Evolutionary conservation across 2,888 invertebrate genomes (phyloP), one percentile per base, ranked within the genome.

Genomic region (Imbricaverruca yamaguchii): DNA sequence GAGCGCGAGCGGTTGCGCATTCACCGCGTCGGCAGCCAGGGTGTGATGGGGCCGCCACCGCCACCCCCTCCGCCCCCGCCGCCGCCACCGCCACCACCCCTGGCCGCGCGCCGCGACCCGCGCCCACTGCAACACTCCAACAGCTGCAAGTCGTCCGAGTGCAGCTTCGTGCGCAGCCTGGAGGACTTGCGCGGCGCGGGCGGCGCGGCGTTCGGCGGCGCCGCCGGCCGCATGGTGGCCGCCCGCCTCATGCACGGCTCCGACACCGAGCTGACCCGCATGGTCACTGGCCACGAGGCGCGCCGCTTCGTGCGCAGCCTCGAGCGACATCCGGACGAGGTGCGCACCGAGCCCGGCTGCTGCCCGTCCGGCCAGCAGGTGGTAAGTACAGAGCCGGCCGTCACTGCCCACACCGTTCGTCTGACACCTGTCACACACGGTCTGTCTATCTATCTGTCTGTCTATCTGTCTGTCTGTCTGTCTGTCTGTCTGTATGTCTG

Each of bases 171-270:
- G 89, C 91, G 92, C 55, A 92, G 92, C 85, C 87, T 92, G 80
- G 92, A 92, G 85, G 91, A 92, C 84, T 90, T 91, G 85, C 88
- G 90, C 83, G 87, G 83, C 80, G 83, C 83, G 12, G 83, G 83
- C 39, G 83, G 82, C 18, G 80, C 77, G 39, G 81, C 59, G 9
- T 80, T 82, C 18, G 59, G 81, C 57, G 81, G 81, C 13, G 81
- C 81, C 9, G 81, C 80, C 21, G 56, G 55, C 12, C 56, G 57
- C 8, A 39, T 61, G 67, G 8, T 82, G 82, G 12, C 81, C 81
- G 55, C 82, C 80, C n/a, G 82, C 81, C 69, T 82, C 82, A 55
- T 82, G 39, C 83, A 82, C 69, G 83, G 83, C 56, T 83, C 83
- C 12, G 84, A 83, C 82, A 83, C 83, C 67, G 83, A 83, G 80